Evolutionary conservation across 2,888 invertebrate genomes (phyloP).

Genomic region (Erpobdella octoculata): DNA sequence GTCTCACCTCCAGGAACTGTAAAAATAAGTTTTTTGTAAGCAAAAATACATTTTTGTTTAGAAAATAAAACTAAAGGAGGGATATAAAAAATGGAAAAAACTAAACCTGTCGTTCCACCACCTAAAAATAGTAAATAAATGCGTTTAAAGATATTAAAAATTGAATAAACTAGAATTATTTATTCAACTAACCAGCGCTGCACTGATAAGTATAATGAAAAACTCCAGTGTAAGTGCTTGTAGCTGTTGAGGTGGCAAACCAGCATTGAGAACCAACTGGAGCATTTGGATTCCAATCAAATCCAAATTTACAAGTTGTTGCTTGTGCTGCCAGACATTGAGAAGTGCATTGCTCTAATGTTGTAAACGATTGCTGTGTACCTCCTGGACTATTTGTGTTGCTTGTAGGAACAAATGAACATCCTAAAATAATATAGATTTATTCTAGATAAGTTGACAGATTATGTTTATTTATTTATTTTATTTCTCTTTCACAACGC

Average conservation of each 20-base stretch:
- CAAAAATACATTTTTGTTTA: background rate
- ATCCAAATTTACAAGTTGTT: background rate
- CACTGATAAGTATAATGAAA: background rate
- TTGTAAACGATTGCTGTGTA: background rate
- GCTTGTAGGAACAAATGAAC: background rate
- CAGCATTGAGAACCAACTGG: background rate
- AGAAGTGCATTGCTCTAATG: background rate
- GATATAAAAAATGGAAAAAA: background rate
- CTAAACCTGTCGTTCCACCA: too few relatives aligned
- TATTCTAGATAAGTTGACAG: too few relatives aligned
- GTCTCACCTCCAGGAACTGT: background rate
- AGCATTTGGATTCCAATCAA: background rate
- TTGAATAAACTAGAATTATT: background rate
- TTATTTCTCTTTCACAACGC: too few relatives aligned
- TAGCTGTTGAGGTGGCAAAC: background rate
- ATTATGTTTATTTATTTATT: too few relatives aligned
- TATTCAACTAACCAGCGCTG: background rate
- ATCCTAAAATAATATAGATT: background rate
- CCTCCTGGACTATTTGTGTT: background rate
- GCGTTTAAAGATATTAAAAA: background rate
- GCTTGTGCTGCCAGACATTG: background rate
- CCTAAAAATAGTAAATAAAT: too few relatives aligned
- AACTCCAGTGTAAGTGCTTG: background rate
- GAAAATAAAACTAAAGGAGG: background rate
- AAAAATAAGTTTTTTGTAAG: background rate